These are phyloP conservation scores for Plusia festucae DNA, from an alignment of 2,888 invertebrate genomes.

Conservation along the genomic window DNA sequence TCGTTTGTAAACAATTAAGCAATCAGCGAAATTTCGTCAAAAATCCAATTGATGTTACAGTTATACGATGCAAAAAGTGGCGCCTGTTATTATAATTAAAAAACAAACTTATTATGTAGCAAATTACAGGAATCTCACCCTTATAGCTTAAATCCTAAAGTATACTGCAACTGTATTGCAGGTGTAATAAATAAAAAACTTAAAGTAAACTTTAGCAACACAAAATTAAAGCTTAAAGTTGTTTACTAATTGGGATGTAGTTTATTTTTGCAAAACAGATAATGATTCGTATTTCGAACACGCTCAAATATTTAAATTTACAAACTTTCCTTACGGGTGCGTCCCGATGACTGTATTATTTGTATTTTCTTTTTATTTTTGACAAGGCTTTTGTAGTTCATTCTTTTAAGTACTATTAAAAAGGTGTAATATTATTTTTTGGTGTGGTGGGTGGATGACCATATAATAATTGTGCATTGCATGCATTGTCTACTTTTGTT, in stretches of 20 bases:
- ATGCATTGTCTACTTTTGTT: too few species aligned
- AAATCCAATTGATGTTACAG: constrained; percentile 78
- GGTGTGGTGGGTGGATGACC: background rate
- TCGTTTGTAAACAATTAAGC: constrained; percentile 82
- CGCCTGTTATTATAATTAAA: constrained; percentile 70
- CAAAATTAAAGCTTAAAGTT: constrained; percentile 45
- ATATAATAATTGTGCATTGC: too few species aligned
- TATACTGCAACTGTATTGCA: constrained; percentile 3
- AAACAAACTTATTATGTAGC: constrained; percentile 36
- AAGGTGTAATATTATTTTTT: background rate
- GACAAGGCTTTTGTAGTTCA: constrained; percentile 58
- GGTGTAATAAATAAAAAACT: constrained; percentile 2
- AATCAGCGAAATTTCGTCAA: constrained; percentile 83
- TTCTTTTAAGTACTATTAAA: constrained; percentile 17
- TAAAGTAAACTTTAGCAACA: constrained; percentile 45
- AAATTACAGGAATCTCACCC: constrained; percentile 22
- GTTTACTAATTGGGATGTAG: constrained; percentile 42
- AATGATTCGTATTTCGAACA: constrained; percentile 83
- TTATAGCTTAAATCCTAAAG: constrained; percentile 20
- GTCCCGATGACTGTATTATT: constrained; percentile 69
- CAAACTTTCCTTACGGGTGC: constrained; percentile 74
- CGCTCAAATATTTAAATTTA: constrained; percentile 82
- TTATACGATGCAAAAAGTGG: constrained; percentile 76
- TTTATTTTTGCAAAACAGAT: constrained; percentile 76
- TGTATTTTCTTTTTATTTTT: constrained; percentile 66